Percentiles rank a stretch among this genome's conserved stretches.
These are phyloP conservation scores for Tetranychus piercei DNA, from an alignment of 2,888 invertebrate species.

Conservation along the genomic window DNA sequence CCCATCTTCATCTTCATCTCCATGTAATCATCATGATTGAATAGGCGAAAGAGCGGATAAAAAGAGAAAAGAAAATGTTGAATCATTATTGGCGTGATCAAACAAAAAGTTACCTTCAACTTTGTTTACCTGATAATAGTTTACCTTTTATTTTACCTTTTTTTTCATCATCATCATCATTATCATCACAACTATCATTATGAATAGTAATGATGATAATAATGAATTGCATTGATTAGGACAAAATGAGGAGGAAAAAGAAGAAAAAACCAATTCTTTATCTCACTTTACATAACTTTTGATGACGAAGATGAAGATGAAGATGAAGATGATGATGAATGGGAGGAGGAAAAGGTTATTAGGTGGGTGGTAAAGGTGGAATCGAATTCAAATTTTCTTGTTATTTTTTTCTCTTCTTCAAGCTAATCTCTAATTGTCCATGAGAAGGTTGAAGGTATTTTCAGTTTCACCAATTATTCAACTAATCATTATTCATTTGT, in stretches of 20 bases:
- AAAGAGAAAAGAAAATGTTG: background rate
- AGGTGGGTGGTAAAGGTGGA: no score
- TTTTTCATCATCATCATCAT: background rate
- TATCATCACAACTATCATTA: background rate
- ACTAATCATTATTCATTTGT: no score
- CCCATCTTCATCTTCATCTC: background rate
- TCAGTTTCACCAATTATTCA: no score
- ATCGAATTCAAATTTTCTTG: no score
- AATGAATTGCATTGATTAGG: background rate
- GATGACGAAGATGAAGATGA: no score
- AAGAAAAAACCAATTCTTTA: background rate
- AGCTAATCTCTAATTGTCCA: background rate
- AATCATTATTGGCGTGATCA: background rate
- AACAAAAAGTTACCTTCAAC: background rate
- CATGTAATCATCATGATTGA: background rate
- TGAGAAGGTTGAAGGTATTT: background rate
- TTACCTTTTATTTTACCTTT: background rate
- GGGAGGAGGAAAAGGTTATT: no score
- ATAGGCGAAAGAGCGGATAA: no score
- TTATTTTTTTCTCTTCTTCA: background rate
- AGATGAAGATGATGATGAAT: no score
- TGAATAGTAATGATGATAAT: background rate
- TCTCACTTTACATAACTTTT: background rate
- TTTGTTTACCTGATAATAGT: background rate
- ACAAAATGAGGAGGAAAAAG: background rate